Evolutionary conservation across 2,888 invertebrate genomes (phyloP).

Genomic region (Margaritifera margaritifera): DNA sequence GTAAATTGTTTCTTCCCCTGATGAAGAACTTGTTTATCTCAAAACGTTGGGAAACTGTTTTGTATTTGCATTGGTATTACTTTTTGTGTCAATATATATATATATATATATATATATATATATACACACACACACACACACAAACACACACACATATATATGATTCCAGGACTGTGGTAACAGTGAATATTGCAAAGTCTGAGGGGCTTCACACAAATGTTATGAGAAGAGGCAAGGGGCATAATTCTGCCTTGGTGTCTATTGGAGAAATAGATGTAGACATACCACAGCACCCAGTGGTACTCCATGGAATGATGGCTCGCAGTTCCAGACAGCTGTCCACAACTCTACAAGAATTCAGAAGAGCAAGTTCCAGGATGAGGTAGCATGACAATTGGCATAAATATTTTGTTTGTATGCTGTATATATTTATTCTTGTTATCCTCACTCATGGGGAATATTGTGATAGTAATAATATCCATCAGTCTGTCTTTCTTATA

Average conservation of each 20-base stretch:
- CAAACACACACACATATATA: neutral
- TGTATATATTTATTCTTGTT: neutral
- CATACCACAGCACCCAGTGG: constrained; percentile 98
- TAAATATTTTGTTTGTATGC: neutral
- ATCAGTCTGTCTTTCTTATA: too few species aligned
- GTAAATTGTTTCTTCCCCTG: too few species aligned
- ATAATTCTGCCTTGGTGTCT: constrained; percentile 86
- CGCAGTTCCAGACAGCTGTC: constrained; percentile 93
- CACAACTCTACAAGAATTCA: constrained; percentile 86
- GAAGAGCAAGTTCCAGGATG: constrained; percentile 60
- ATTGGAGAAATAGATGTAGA: constrained; percentile 93
- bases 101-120: too few species aligned
- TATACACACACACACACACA: neutral
- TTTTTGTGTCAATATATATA: too few species aligned
- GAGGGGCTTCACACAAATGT: constrained; percentile 92
- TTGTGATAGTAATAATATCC: too few species aligned
- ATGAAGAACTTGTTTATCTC: too few species aligned
- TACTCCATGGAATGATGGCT: constrained; percentile 95
- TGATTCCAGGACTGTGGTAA: constrained; percentile 86
- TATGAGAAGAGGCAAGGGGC: constrained; percentile 81
- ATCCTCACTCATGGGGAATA: too few species aligned
- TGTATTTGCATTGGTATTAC: too few species aligned
- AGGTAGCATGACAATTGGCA: constrained; percentile 36
- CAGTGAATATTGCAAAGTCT: constrained; percentile 92
- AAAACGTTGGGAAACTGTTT: too few species aligned